Conservation (phyloP, 2,113 vertebrate species). For the Amphiprion ocellaris region DNA sequence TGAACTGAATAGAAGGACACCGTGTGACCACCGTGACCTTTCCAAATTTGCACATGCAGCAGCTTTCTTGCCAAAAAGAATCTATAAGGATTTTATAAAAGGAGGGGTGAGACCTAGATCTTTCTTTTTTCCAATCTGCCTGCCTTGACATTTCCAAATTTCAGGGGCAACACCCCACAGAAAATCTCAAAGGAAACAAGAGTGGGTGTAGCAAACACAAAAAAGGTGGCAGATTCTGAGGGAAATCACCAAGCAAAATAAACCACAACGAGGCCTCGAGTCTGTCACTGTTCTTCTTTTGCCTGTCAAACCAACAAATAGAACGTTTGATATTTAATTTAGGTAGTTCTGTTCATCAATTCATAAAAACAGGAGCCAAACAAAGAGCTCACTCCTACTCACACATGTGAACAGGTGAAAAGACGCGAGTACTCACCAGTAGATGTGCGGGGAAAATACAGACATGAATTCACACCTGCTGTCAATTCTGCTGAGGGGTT, state of each 20-base stretch:
- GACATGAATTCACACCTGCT: constrained; percentile 84
- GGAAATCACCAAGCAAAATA: constrained; percentile 57
- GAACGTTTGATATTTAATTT: neutral
- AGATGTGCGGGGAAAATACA: constrained; percentile 76
- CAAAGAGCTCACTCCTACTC: neutral
- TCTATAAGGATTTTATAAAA: neutral
- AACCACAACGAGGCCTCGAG: neutral
- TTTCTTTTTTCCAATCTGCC: neutral
- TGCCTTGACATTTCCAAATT: constrained; percentile 52
- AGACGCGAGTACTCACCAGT: constrained; percentile 76
- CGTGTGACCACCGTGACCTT: constrained; percentile 26
- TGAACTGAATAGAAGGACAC: too few species aligned
- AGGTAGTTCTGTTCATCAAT: neutral
- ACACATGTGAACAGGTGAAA: neutral
- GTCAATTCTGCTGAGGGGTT: constrained; percentile 50
- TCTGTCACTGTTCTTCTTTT: neutral
- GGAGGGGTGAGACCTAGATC: neutral
- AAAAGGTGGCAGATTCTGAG: constrained; percentile 41
- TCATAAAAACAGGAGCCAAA: neutral
- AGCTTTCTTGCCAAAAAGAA: neutral
- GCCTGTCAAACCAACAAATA: neutral
- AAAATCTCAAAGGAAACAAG: constrained; percentile 65
- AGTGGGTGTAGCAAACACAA: constrained; percentile 63
- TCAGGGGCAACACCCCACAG: constrained; percentile 59
- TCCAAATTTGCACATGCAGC: neutral